Conservation (phyloP, 2,888 invertebrate species). For the Acrobasis suavella region DNA sequence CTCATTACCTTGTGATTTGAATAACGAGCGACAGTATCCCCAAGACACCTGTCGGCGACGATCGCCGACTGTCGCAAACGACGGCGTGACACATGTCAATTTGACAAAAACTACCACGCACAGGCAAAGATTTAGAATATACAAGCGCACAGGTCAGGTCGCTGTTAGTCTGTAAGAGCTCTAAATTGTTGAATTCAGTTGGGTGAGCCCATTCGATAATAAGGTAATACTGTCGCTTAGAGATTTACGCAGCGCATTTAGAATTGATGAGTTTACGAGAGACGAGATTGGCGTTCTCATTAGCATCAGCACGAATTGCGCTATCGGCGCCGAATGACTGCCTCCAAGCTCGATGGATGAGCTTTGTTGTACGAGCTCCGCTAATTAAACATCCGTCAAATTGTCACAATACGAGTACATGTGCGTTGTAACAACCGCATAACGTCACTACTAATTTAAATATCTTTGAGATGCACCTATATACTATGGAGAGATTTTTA, state of each 20-base stretch:
- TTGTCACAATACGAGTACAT: constrained; percentile 35
- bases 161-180: no score
- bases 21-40: no score
- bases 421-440: constrained; percentile 4
- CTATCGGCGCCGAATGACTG: constrained; percentile 50
- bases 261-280: constrained; percentile 54
- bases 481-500: no score
- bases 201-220: constrained; percentile 26
- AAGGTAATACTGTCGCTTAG: constrained; percentile 37
- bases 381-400: constrained; percentile 51
- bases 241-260: constrained; percentile 40
- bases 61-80: no score
- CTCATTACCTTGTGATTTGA: no score
- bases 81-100: no score
- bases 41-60: no score
- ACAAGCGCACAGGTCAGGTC: no score
- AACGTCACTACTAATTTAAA: constrained; percentile 4
- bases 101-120: no score
- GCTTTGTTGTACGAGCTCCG: constrained; percentile 42
- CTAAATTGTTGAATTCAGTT: not conserved
- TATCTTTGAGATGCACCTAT: no score
- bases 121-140: no score
- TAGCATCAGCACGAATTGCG: constrained; percentile 67
- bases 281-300: constrained; percentile 61
- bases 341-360: constrained; percentile 37